These are phyloP conservation scores for Macrobrachium rosenbergii DNA, from an alignment of 1,140 invertebrate species.

Conservation along the genomic window DNA sequence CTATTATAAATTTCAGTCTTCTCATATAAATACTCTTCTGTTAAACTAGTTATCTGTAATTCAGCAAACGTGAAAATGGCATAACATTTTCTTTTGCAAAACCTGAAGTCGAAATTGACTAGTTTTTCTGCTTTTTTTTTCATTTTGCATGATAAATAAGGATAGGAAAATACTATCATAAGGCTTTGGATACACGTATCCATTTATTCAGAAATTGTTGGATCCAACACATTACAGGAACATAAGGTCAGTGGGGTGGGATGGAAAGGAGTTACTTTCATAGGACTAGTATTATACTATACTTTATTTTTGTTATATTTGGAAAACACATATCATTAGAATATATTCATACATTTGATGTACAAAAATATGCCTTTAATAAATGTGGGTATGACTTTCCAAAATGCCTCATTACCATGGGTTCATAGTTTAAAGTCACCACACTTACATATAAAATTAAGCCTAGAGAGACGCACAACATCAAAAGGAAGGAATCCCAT, in stretches of 20 bases:
- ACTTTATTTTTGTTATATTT: constrained; percentile 10
- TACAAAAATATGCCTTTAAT: constrained; percentile 26
- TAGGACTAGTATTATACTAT: neutral
- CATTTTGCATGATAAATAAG: neutral
- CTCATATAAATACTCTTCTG: too few relatives aligned
- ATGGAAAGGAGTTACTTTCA: neutral
- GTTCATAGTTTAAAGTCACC: neutral
- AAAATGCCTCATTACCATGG: constrained; percentile 24
- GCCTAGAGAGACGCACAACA: constrained; percentile 5
- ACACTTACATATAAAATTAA: constrained; percentile 25
- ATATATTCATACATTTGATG: constrained; percentile 23
- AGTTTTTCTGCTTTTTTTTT: neutral
- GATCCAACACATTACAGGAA: constrained; percentile 18
- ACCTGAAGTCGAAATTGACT: too few relatives aligned
- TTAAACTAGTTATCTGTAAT: too few relatives aligned
- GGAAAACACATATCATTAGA: constrained; percentile 25
- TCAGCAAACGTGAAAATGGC: too few relatives aligned
- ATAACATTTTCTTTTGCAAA: too few relatives aligned
- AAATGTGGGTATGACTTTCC: constrained; percentile 17
- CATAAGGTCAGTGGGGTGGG: neutral
- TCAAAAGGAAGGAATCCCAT: constrained; percentile 1
- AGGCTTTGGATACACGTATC: constrained; percentile 6
- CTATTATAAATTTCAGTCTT: too few relatives aligned
- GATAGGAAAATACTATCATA: neutral
- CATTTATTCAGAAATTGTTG: constrained; percentile 1